A percentile compares a stretch with the other conserved stretches of the same genome.
phyloP scores from a whole-genome alignment of 2,113 vertebrate genomes.

The Microtus oregoni region DNA sequence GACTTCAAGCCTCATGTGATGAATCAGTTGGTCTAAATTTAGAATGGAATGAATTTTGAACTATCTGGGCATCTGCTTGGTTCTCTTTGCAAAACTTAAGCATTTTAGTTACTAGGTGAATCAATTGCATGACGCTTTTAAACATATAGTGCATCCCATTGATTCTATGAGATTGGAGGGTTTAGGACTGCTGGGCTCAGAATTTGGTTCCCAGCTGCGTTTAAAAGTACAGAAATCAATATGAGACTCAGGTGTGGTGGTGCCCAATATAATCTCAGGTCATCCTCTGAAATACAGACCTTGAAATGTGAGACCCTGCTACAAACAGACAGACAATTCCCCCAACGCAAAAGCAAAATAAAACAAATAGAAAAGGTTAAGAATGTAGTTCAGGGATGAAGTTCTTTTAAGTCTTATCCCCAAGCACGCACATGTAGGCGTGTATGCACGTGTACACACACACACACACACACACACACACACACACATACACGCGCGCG shows the following conservation, averaged over 20 bases:
- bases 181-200: neutral
- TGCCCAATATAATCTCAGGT: neutral
- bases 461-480: too few relatives aligned
- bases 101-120: constrained; percentile 19
- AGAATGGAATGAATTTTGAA: constrained; percentile 15
- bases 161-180: neutral
- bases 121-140: neutral
- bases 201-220: neutral
- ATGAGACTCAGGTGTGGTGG: neutral
- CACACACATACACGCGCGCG: too few relatives aligned
- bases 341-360: neutral
- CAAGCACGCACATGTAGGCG: neutral
- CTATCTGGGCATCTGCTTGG: neutral
- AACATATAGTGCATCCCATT: neutral
- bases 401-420: neutral
- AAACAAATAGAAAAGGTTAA: neutral
- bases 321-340: neutral
- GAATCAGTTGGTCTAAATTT: neutral
- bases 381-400: neutral
- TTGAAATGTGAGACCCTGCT: neutral
- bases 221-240: neutral
- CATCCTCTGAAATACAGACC: neutral
- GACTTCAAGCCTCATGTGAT: neutral
- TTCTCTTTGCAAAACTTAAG: neutral
- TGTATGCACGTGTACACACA: too few relatives aligned